These are phyloP conservation scores for Pangasius larnaudii DNA, from an alignment of 2,797 vertebrate genomes.

Conservation along the genomic window DNA sequence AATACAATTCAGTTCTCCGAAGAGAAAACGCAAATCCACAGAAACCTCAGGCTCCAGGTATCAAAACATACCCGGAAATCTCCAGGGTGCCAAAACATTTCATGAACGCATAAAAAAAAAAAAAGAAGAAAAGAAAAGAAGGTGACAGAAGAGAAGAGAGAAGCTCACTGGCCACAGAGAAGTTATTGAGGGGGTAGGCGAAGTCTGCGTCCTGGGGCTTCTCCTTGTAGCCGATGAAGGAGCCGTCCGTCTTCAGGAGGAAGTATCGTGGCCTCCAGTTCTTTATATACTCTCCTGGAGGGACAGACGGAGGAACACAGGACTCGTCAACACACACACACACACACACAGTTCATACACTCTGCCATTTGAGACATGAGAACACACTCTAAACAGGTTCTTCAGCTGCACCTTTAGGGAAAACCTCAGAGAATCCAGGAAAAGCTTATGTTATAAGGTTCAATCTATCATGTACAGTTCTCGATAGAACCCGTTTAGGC, in stretches of 20 bases:
- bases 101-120: no score
- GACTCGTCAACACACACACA: slow-evolving; percentile 7
- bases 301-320: slow-evolving; percentile 6
- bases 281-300: slow-evolving; percentile 96
- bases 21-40: not conserved
- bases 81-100: not conserved
- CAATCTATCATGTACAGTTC: not conserved
- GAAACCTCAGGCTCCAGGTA: not conserved
- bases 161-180: slow-evolving; percentile 95
- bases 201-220: slow-evolving; percentile 98
- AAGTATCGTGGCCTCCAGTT: slow-evolving; percentile 98
- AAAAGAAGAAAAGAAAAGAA: not conserved
- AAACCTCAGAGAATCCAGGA: not conserved
- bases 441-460: not conserved
- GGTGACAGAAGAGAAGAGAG: not conserved
- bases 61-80: not conserved
- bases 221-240: slow-evolving; percentile 98
- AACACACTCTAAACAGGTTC: not conserved
- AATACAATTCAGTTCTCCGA: not conserved
- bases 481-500: not conserved
- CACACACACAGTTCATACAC: not conserved
- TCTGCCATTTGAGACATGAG: not conserved
- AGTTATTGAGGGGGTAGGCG: slow-evolving; percentile 98
- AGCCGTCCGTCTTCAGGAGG: slow-evolving; percentile 95
- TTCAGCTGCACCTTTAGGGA: no score